These are phyloP conservation scores for Sebastes melanostomus DNA, from an alignment of 2,797 vertebrate genomes.

Conservation along the genomic window DNA sequence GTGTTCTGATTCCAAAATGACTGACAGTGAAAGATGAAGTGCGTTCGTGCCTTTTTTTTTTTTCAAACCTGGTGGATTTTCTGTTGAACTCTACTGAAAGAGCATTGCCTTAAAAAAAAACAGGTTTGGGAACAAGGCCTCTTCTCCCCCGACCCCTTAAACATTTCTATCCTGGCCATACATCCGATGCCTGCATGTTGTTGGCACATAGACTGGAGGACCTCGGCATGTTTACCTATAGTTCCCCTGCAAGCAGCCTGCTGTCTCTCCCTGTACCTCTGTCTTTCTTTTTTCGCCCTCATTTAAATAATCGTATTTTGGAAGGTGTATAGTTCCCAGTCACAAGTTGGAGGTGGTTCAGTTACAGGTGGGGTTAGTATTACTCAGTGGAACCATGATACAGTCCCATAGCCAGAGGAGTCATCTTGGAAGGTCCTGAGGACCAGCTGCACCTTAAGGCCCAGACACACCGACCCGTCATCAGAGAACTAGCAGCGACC, in stretches of 20 bases:
- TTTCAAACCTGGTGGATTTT: conserved; percentile 83
- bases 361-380: conserved; percentile 41
- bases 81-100: conserved; percentile 83
- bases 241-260: conserved; percentile 70
- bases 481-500: too few relatives aligned
- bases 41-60: conserved; percentile 94
- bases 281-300: conserved; percentile 6
- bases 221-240: conserved; percentile 77
- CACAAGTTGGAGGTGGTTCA: conserved; percentile 73
- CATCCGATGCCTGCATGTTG: conserved; percentile 67
- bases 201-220: conserved; percentile 74
- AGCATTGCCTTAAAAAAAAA: conserved; percentile 97
- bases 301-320: conserved; percentile 25
- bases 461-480: too few relatives aligned
- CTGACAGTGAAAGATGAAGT: conserved; percentile 82
- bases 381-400: conserved; percentile 49
- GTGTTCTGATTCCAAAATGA: conserved; percentile 74
- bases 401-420: not conserved
- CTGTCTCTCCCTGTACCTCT: conserved; percentile 61
- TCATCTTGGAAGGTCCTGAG: not conserved
- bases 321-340: conserved; percentile 86
- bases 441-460: not conserved
- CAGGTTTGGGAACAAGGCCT: conserved; percentile 70
- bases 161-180: conserved; percentile 50
- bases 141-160: conserved; percentile 32